These are phyloP conservation scores for Calliscelio sp. DNA, from an alignment of 2,888 invertebrate species.

Conservation along the genomic window DNA sequence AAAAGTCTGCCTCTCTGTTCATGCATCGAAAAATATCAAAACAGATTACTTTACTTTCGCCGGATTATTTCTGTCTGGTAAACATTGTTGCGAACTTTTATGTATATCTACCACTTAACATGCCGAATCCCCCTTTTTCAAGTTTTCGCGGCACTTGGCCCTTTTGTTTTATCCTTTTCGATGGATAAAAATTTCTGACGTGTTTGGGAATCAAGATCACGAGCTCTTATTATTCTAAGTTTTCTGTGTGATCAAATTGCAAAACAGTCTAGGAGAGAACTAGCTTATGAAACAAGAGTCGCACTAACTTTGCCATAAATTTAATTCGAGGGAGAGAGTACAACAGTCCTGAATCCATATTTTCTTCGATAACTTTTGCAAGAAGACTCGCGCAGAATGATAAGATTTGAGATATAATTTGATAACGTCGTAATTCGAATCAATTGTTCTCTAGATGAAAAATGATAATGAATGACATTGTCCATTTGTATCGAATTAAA, in stretches of 20 bases:
- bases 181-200: conserved; percentile 48
- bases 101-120: conserved; percentile 36
- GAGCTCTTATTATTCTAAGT: conserved; percentile 53
- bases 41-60: conserved; percentile 41
- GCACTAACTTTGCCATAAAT: conserved; percentile 43
- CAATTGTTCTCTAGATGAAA: conserved; percentile 24
- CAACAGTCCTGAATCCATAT: conserved; percentile 50
- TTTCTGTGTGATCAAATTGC: conserved; percentile 57
- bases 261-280: conserved; percentile 34
- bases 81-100: conserved; percentile 39
- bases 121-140: conserved; percentile 7
- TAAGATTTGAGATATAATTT: conserved; percentile 39
- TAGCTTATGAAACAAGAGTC: conserved; percentile 29
- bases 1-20: conserved; percentile 3
- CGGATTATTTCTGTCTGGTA: conserved; percentile 56
- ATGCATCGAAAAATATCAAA: conserved; percentile 48
- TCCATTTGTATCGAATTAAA: too few relatives aligned
- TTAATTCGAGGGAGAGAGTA: conserved; percentile 33
- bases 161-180: conserved; percentile 42
- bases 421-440: conserved; percentile 39
- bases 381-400: conserved; percentile 33
- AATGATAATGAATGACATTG: too few relatives aligned
- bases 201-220: conserved; percentile 44
- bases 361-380: conserved; percentile 47
- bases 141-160: conserved; percentile 28